Percentiles rank a stretch among this genome's conserved stretches.
Evolutionary conservation across 2,888 invertebrate species (phyloP).

Genomic region (Lamproptera curius): DNA sequence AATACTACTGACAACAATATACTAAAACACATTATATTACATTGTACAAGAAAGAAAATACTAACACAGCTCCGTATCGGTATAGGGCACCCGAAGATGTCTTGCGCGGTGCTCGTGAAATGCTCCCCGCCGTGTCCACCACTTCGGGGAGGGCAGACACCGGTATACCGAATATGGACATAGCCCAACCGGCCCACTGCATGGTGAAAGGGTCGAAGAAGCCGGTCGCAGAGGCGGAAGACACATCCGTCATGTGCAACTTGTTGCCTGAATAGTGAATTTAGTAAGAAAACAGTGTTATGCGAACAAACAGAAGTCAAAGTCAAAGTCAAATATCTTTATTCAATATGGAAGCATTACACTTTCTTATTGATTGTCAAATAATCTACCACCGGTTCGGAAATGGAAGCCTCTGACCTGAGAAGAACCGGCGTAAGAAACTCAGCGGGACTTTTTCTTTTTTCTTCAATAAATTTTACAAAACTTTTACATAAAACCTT

Average conservation of each 20-base stretch:
- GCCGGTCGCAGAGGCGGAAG: slow-evolving; percentile 94
- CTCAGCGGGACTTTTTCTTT: too few species aligned
- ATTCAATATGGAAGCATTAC: too few species aligned
- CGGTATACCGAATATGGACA: slow-evolving; percentile 86
- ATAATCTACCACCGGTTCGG: too few species aligned
- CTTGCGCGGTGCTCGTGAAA: slow-evolving; percentile 82
- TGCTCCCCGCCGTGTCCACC: slow-evolving; percentile 85
- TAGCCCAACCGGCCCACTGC: slow-evolving; percentile 88
- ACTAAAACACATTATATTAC: too few species aligned
- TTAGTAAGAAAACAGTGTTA: background rate
- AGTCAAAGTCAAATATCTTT: too few species aligned
- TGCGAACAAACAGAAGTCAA: background rate
- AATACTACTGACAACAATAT: too few species aligned
- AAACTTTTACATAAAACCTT: too few species aligned
- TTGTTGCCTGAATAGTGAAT: slow-evolving; percentile 52
- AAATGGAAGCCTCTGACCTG: too few species aligned
- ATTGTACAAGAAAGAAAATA: too few species aligned
- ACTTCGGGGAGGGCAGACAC: slow-evolving; percentile 86
- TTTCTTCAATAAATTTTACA: too few species aligned
- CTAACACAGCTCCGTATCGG: slow-evolving; percentile 88
- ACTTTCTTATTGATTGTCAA: too few species aligned
- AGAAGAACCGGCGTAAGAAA: too few species aligned
- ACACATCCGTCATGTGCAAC: slow-evolving; percentile 91
- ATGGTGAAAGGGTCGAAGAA: slow-evolving; percentile 95
- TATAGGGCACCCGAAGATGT: slow-evolving; percentile 86